Percentiles rank a stretch among this genome's conserved stretches.
phyloP scores from a whole-genome alignment of 1,140 invertebrate genomes.

The Tetramorium parvispinum region DNA sequence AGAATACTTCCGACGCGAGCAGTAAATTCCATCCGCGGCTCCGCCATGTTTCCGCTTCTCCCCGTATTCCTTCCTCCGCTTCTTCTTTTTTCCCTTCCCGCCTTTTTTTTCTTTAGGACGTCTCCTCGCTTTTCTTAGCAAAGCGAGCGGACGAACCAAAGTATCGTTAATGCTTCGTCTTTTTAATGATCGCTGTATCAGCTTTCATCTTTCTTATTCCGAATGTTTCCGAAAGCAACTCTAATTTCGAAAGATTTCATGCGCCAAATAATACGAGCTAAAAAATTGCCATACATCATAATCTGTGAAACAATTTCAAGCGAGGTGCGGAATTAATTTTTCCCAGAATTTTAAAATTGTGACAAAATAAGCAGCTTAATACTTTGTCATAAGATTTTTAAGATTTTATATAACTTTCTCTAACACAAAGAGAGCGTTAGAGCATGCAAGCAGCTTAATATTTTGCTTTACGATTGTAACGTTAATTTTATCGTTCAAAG shows the following conservation, averaged over 20 bases:
- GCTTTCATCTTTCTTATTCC: background rate
- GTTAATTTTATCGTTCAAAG: conserved; percentile 6
- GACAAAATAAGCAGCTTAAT: background rate
- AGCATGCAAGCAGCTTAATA: background rate
- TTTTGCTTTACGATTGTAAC: background rate
- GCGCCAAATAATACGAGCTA: background rate
- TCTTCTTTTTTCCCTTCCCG: conserved; percentile 16
- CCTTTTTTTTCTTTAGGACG: conserved; percentile 45
- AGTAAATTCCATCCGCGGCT: conserved; percentile 79
- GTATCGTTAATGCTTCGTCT: conserved; percentile 1
- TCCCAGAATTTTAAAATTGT: background rate
- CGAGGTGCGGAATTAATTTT: background rate
- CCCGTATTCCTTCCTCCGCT: conserved; percentile 52
- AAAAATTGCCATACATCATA: background rate
- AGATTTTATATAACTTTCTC: background rate
- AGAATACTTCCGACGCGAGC: conserved; percentile 80
- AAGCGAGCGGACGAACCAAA: conserved; percentile 58
- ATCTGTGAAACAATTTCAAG: background rate
- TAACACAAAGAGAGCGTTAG: background rate
- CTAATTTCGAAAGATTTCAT: background rate
- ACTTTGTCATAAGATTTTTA: background rate
- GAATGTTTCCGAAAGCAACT: background rate
- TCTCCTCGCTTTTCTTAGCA: conserved; percentile 54
- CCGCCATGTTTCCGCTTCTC: conserved; percentile 70
- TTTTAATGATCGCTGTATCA: conserved; percentile 16